These are phyloP conservation scores for Watsonalla cultraria DNA, from an alignment of 2,888 invertebrate genomes.

Conservation along the genomic window DNA sequence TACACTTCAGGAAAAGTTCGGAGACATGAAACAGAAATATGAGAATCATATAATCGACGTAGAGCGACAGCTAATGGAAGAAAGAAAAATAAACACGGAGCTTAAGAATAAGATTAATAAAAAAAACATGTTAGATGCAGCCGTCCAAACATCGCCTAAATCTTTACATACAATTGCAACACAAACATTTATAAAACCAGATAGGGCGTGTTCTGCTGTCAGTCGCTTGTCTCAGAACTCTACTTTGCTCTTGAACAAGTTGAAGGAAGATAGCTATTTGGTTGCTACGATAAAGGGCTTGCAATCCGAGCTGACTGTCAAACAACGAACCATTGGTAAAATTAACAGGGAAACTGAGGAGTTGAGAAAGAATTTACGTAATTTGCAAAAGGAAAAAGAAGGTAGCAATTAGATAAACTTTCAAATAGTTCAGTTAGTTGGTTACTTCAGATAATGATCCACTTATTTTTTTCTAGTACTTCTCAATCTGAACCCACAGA, in stretches of 20 bases:
- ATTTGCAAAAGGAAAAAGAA: conserved; percentile 87
- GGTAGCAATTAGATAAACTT: conserved; percentile 40
- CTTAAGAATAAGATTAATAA: conserved; percentile 76
- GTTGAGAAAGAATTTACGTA: conserved; percentile 84
- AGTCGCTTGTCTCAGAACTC: conserved; percentile 77
- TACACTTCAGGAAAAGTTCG: conserved; percentile 87
- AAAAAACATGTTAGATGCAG: conserved; percentile 44
- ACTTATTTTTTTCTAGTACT: conserved; percentile 43
- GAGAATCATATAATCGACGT: conserved; percentile 85
- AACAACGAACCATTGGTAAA: conserved; percentile 85
- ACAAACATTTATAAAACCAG: conserved; percentile 59
- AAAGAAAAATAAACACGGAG: conserved; percentile 66
- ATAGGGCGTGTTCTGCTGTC: conserved; percentile 66
- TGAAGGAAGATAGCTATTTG: conserved; percentile 86
- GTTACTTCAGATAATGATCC: too few relatives aligned
- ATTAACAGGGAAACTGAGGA: conserved; percentile 88
- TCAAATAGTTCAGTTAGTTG: background rate
- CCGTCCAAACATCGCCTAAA: conserved; percentile 71
- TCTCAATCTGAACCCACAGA: conserved; percentile 60
- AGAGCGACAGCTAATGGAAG: conserved; percentile 81
- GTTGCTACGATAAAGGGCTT: conserved; percentile 88
- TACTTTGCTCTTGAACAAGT: conserved; percentile 63
- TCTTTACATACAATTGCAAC: conserved; percentile 40
- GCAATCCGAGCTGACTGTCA: conserved; percentile 84
- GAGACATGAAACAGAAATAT: conserved; percentile 87